Evolutionary conservation across 2,888 invertebrate genomes (phyloP).

Genomic region (Sesia bembeciformis): DNA sequence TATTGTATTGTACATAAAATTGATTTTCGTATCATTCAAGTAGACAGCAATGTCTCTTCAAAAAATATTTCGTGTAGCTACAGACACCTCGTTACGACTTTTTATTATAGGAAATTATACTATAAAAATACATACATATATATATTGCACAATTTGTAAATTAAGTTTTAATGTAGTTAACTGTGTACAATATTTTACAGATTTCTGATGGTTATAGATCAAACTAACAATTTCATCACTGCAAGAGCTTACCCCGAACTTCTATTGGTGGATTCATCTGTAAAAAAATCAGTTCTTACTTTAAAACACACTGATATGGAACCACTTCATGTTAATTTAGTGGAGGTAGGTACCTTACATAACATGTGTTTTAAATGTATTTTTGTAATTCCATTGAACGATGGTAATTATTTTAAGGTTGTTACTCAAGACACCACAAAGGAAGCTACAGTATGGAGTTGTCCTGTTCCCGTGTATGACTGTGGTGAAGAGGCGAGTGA

Average conservation of each 20-base stretch:
- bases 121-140: too few species aligned
- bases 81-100: too few species aligned
- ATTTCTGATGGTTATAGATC: constrained; percentile 73
- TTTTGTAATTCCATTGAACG: too few species aligned
- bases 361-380: too few species aligned
- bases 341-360: constrained; percentile 31
- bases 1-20: too few species aligned
- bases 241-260: constrained; percentile 72
- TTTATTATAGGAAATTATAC: too few species aligned
- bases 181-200: constrained; percentile 27
- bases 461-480: constrained; percentile 75
- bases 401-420: constrained; percentile 22
- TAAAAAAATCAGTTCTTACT: constrained; percentile 66
- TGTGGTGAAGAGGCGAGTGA: constrained; percentile 82
- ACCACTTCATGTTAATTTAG: constrained; percentile 67
- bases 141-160: too few species aligned
- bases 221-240: constrained; percentile 72
- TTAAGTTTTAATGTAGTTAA: too few species aligned
- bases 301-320: constrained; percentile 74
- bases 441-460: constrained; percentile 73
- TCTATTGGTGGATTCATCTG: constrained; percentile 62
- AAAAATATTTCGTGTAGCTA: too few species aligned
- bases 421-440: constrained; percentile 31
- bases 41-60: too few species aligned
- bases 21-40: too few species aligned